Evolutionary conservation across 2,113 vertebrate genomes (phyloP), one percentile per base, ranked within the genome.

Genomic region (Engystomops pustulosus): DNA sequence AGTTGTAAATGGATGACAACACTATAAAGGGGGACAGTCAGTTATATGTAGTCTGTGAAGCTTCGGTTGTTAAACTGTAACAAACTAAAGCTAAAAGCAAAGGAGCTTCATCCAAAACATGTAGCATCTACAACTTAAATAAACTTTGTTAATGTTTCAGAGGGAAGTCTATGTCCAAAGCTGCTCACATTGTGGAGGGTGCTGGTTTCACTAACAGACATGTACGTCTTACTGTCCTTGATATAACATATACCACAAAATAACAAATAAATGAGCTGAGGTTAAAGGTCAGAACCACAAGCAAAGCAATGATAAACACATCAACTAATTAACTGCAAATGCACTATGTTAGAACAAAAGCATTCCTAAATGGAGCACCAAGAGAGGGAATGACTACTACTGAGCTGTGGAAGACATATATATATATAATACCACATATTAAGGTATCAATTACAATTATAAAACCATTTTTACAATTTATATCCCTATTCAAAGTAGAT

Each of bases 211-310:
- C 80, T 53, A 38, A 17, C 47, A 81, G 80, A 53, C 68, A 72
- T 32, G 23, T 75, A 82, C n/a, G 36, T 65, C 45, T 38, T n/a
- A 38, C 32, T 77, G 72, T 53, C 44, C 72, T 53, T 77, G 44
- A 68, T 84, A 41, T 36, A 69, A 36, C 44, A 84, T 77, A 32
- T 49, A 77, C 17, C 53, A 77, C 72, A 67, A 68, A 77, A 77
- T 77, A 77, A 69, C 60, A 77, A 53, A 84, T 84, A 49, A 38
- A 45, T 53, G 58, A 77, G 45, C 15, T 44, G 45, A 68, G 82
- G 82, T 84, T 68, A 77, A 69, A 69, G 72, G 72, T 77, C 82
- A 84, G 12, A 77, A 53, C 82, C 58, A 69, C 82, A 84, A 84
- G 60, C 51, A 78, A 67, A 41, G 82, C 67, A 25, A 18, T 82